These are phyloP conservation scores for Lysandra coridon DNA, from an alignment of 2,888 invertebrate species.

Conservation along the genomic window DNA sequence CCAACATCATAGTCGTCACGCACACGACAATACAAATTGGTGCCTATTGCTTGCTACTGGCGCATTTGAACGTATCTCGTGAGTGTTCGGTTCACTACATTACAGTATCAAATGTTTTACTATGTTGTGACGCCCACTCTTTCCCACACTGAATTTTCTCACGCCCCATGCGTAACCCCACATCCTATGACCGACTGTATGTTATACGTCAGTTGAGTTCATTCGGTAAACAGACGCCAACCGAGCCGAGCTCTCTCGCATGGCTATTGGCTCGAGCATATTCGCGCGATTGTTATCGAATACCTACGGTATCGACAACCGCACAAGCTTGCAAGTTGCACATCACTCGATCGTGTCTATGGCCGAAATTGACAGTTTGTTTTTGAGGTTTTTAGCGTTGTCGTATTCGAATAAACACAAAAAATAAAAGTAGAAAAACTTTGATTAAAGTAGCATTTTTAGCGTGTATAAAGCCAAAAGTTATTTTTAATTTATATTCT, in stretches of 20 bases:
- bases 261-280: slow-evolving; percentile 51
- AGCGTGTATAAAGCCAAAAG: not conserved
- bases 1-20: slow-evolving; percentile 59
- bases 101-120: slow-evolving; percentile 82
- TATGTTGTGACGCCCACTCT: slow-evolving; percentile 85
- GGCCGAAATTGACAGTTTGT: slow-evolving; percentile 72
- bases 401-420: slow-evolving; percentile 70
- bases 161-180: slow-evolving; percentile 89
- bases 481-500: not conserved
- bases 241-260: slow-evolving; percentile 45
- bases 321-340: slow-evolving; percentile 51
- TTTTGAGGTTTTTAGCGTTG: slow-evolving; percentile 64
- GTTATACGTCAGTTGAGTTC: slow-evolving; percentile 44
- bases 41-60: slow-evolving; percentile 65
- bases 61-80: slow-evolving; percentile 52
- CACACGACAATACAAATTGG: slow-evolving; percentile 68
- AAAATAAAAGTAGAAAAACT: slow-evolving; percentile 52
- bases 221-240: slow-evolving; percentile 56
- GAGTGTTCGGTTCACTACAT: slow-evolving; percentile 76
- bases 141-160: slow-evolving; percentile 91
- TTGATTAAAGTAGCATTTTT: not conserved
- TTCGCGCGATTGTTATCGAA: slow-evolving; percentile 63
- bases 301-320: slow-evolving; percentile 50
- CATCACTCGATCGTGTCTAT: slow-evolving; percentile 62
- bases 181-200: slow-evolving; percentile 82